Conservation (phyloP, 2,797 vertebrate species). For the Sebastes matsubarae region DNA sequence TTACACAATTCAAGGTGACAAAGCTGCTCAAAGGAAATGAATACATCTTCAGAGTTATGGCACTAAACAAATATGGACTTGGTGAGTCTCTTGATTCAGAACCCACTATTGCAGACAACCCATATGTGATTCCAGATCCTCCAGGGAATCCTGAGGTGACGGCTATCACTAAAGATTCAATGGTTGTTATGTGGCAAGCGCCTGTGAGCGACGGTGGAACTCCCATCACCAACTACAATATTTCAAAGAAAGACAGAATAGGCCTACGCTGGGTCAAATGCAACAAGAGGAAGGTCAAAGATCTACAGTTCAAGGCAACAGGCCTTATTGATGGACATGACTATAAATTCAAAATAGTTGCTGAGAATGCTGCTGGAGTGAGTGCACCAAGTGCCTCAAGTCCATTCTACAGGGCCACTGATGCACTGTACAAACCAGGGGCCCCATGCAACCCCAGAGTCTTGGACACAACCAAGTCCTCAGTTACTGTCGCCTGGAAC, state of each 20-base stretch:
- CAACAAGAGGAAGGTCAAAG: constrained; percentile 92
- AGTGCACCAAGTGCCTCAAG: constrained; percentile 91
- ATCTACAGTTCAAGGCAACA: constrained; percentile 92
- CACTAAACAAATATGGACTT: constrained; percentile 96
- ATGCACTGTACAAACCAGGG: constrained; percentile 91
- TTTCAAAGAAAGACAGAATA: constrained; percentile 92
- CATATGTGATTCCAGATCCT: constrained; percentile 90
- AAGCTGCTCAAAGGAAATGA: constrained; percentile 98
- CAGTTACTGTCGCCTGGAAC: constrained; percentile 98
- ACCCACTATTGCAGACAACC: constrained; percentile 91
- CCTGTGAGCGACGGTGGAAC: constrained; percentile 94
- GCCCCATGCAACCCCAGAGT: constrained; percentile 94
- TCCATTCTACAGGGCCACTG: constrained; percentile 93
- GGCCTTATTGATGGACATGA: constrained; percentile 92
- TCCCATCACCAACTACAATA: constrained; percentile 92
- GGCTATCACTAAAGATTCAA: constrained; percentile 93
- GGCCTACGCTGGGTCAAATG: constrained; percentile 97
- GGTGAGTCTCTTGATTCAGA: constrained; percentile 95
- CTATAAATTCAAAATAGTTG: constrained; percentile 94
- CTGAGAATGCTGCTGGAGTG: constrained; percentile 94
- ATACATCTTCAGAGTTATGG: constrained; percentile 98
- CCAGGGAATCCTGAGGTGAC: constrained; percentile 94
- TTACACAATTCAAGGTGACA: constrained; percentile 90
- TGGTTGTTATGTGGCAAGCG: constrained; percentile 95
- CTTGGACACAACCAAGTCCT: constrained; percentile 95